These are phyloP conservation scores for Porites australiensis DNA, from an alignment of 64 coral and sea anemone genomes.

Conservation along the genomic window DNA sequence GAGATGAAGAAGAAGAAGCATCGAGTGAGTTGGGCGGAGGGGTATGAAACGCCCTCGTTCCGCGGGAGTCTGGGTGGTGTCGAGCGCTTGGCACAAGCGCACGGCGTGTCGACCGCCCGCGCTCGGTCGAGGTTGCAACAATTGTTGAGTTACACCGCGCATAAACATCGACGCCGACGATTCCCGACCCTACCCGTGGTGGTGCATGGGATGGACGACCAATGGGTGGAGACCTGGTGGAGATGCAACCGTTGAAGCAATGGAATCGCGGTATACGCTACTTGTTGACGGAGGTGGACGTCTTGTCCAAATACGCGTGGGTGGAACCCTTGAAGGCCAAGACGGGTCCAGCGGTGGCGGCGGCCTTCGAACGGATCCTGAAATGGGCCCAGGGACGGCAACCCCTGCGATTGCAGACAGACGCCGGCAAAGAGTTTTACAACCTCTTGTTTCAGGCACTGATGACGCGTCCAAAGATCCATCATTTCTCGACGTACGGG, in stretches of 20 bases:
- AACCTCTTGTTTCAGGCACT: not conserved
- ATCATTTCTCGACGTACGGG: not conserved
- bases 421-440: conserved; percentile 16
- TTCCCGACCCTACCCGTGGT: not conserved
- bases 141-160: not conserved
- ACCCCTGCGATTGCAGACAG: not conserved
- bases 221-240: not conserved
- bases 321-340: not conserved
- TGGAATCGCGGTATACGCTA: not conserved
- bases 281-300: not conserved
- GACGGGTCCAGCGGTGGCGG: not conserved
- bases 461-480: not conserved
- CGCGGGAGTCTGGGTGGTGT: no score
- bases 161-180: not conserved
- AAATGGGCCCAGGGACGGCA: not conserved
- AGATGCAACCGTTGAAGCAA: not conserved
- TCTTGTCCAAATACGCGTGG: not conserved
- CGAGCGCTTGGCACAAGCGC: no score
- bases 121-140: no score
- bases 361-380: not conserved
- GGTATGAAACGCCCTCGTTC: no score
- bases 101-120: no score
- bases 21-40: no score
- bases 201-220: not conserved
- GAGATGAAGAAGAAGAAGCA: no score